Conservation (phyloP, 2,888 invertebrate species). For the Caenorhabditis drosophilae region DNA sequence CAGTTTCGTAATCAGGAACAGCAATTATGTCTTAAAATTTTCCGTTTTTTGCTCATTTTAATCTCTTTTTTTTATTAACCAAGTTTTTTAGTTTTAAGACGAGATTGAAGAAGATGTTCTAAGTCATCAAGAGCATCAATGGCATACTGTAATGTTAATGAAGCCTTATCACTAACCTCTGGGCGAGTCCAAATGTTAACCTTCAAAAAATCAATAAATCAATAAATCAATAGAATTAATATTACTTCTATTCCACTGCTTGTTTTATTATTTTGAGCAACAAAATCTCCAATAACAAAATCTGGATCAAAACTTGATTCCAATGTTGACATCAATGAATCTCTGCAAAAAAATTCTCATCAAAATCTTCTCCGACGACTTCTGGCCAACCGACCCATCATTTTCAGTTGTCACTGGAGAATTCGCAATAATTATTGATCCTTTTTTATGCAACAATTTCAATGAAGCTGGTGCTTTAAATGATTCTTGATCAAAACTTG, state of each 20-base stretch:
- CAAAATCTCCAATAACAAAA: conserved; percentile 36
- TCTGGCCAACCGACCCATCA: conserved; percentile 16
- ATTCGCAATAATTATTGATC: conserved; percentile 27
- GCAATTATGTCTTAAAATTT: conserved; percentile 77
- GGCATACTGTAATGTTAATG: conserved; percentile 74
- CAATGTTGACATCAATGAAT: conserved; percentile 15
- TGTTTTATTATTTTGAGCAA: conserved; percentile 15
- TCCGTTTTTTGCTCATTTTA: background rate
- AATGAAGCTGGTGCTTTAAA: conserved; percentile 33
- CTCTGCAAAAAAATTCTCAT: conserved; percentile 9
- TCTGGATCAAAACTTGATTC: conserved; percentile 28
- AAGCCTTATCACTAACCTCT: conserved; percentile 78
- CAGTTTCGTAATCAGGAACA: conserved; percentile 83
- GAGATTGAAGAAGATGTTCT: conserved; percentile 82
- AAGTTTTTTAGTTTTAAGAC: conserved; percentile 86
- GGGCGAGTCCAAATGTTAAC: conserved; percentile 72
- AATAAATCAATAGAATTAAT: no score
- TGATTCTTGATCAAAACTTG: conserved; percentile 35
- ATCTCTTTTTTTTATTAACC: conserved; percentile 73
- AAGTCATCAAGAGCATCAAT: conserved; percentile 71
- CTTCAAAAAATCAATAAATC: conserved; percentile 52
- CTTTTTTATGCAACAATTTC: conserved; percentile 25
- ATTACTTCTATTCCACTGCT: conserved; percentile 19
- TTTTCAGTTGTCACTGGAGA: conserved; percentile 16
- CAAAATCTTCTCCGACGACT: background rate